Evolutionary conservation across 2,888 invertebrate genomes (phyloP).

Genomic region (Panorpa germanica): DNA sequence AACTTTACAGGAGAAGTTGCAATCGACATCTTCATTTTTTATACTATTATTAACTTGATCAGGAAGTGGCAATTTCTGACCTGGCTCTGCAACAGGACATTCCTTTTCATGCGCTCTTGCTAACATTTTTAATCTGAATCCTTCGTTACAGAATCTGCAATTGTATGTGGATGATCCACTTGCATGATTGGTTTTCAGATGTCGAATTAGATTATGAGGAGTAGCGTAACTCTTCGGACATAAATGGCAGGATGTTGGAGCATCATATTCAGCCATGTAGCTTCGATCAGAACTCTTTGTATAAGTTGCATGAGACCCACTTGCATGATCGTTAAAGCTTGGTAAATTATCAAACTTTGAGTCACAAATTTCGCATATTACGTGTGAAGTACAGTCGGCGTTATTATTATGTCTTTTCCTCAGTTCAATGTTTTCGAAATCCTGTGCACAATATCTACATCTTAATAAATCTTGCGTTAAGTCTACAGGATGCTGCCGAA

Average conservation of each 20-base stretch:
- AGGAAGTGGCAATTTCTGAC: constrained; percentile 7
- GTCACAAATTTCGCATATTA: constrained; percentile 24
- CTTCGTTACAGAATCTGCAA: constrained; percentile 22
- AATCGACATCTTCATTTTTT: too few relatives aligned
- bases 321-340: constrained; percentile 23
- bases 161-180: constrained; percentile 25
- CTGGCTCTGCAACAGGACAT: constrained; percentile 10
- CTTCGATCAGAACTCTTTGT: too few relatives aligned
- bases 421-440: too few relatives aligned
- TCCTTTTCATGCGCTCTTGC: too few relatives aligned
- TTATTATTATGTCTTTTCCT: constrained; percentile 25
- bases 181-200: constrained; percentile 26
- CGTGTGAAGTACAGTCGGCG: constrained; percentile 23
- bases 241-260: constrained; percentile 17
- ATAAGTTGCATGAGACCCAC: constrained; percentile 23
- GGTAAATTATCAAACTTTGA: constrained; percentile 23
- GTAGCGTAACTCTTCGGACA: constrained; percentile 25
- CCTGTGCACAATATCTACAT: too few relatives aligned
- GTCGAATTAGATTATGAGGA: constrained; percentile 24
- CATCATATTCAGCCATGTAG: constrained; percentile 1
- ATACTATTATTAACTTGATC: too few relatives aligned
- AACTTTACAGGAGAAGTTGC: too few relatives aligned
- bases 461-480: too few relatives aligned
- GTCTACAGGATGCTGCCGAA: too few relatives aligned
- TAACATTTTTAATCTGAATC: too few relatives aligned